phyloP scores from a whole-genome alignment of 2,797 vertebrate genomes.

The Argyrosomus regius region DNA sequence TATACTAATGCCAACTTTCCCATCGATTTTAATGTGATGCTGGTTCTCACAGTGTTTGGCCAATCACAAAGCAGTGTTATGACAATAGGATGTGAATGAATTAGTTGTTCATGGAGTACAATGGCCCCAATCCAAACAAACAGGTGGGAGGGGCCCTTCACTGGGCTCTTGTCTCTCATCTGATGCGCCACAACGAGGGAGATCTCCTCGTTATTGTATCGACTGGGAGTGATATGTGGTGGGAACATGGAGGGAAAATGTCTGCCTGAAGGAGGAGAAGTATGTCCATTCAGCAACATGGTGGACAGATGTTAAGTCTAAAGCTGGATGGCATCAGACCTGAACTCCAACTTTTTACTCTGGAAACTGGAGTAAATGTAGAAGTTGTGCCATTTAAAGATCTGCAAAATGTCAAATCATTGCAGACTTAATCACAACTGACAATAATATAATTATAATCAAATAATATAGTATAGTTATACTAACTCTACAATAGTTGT shows the following conservation, averaged over 20 bases:
- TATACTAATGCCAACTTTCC: conserved; percentile 71
- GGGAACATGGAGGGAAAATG: conserved; percentile 75
- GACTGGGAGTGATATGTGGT: conserved; percentile 70
- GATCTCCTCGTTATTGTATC: conserved; percentile 52
- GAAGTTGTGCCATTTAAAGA: background rate
- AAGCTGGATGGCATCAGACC: background rate
- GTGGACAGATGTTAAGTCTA: conserved; percentile 10
- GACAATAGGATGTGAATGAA: conserved; percentile 81
- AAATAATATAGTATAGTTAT: background rate
- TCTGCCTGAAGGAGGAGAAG: conserved; percentile 52
- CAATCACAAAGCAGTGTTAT: conserved; percentile 77
- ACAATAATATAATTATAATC: background rate
- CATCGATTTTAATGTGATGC: conserved; percentile 71
- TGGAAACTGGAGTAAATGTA: background rate
- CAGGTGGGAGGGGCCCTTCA: conserved; percentile 77
- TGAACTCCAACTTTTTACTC: background rate
- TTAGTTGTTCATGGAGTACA: conserved; percentile 73
- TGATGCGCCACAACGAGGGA: conserved; percentile 46
- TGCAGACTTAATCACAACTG: background rate
- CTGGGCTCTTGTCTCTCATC: conserved; percentile 58
- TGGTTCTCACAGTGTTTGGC: conserved; percentile 81
- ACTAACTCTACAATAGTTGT: background rate
- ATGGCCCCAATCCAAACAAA: conserved; percentile 75
- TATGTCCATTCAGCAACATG: background rate
- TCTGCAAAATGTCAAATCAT: background rate